Conservation (phyloP, 2,888 invertebrate species). For the Clistopyga incitator region DNA sequence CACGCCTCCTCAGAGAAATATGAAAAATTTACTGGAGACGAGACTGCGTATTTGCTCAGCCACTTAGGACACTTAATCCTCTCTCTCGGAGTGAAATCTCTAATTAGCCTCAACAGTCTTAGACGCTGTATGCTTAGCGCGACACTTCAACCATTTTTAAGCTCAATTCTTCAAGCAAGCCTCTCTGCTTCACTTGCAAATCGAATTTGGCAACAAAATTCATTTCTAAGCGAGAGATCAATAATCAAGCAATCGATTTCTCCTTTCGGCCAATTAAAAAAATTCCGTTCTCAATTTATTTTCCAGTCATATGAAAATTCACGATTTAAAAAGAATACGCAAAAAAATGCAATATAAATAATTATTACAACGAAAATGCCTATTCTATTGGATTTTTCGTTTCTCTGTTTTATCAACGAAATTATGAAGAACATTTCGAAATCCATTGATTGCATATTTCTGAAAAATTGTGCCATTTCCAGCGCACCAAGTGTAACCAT, state of each 20-base stretch:
- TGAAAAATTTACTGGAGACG: background rate
- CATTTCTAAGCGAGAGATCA: background rate
- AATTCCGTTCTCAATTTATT: too few species aligned
- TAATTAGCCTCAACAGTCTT: constrained; percentile 57
- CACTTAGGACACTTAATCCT: constrained; percentile 64
- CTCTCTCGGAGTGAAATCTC: constrained; percentile 57
- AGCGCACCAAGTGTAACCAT: too few species aligned
- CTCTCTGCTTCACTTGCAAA: constrained; percentile 21
- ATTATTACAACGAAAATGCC: too few species aligned
- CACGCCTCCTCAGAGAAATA: background rate
- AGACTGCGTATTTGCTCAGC: constrained; percentile 53
- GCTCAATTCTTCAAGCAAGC: background rate
- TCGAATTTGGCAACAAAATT: constrained; percentile 4
- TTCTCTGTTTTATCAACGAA: too few species aligned
- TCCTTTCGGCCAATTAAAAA: background rate
- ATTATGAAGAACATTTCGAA: too few species aligned
- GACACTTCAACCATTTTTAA: constrained; percentile 46
- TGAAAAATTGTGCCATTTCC: too few species aligned
- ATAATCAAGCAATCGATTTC: background rate
- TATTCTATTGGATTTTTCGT: too few species aligned
- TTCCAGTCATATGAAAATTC: too few species aligned
- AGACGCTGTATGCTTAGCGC: constrained; percentile 27
- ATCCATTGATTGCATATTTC: too few species aligned
- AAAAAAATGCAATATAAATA: too few species aligned
- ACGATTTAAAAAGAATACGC: too few species aligned